Conservation (phyloP, 2,888 invertebrate species). For the Eristalinus sepulchralis region DNA sequence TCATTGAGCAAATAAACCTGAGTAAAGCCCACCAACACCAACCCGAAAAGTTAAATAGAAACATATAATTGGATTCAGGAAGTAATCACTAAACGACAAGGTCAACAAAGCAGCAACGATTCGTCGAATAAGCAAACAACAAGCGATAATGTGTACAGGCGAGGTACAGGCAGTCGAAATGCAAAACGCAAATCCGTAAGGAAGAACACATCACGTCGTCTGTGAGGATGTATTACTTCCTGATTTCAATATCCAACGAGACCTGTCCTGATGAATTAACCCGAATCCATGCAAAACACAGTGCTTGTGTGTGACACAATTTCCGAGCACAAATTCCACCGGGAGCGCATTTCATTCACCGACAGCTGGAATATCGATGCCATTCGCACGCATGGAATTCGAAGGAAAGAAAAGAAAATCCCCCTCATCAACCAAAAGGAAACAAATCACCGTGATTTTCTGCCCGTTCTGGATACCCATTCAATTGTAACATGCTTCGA, state of each 20-base stretch:
- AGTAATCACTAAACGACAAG: neutral
- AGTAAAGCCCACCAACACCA: neutral
- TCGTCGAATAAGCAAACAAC: neutral
- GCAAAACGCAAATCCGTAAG: neutral
- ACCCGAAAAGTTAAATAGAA: neutral
- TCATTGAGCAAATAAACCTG: neutral
- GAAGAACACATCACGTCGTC: neutral
- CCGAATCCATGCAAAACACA: neutral
- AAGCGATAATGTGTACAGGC: neutral
- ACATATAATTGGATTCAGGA: neutral
- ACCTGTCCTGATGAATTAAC: neutral
- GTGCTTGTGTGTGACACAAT: neutral
- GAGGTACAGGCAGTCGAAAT: neutral
- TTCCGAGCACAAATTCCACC: neutral
- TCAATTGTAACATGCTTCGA: slow-evolving; percentile 31
- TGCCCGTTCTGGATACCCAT: slow-evolving; percentile 40
- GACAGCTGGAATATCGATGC: neutral
- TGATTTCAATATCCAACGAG: neutral
- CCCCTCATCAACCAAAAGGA: neutral
- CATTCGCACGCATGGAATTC: slow-evolving; percentile 11
- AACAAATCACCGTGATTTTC: neutral
- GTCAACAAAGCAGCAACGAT: neutral
- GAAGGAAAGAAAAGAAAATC: neutral
- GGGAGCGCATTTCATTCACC: neutral
- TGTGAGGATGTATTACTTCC: neutral